phyloP scores from a whole-genome alignment of 2,113 vertebrate species.

The Bombycilla garrulus region DNA sequence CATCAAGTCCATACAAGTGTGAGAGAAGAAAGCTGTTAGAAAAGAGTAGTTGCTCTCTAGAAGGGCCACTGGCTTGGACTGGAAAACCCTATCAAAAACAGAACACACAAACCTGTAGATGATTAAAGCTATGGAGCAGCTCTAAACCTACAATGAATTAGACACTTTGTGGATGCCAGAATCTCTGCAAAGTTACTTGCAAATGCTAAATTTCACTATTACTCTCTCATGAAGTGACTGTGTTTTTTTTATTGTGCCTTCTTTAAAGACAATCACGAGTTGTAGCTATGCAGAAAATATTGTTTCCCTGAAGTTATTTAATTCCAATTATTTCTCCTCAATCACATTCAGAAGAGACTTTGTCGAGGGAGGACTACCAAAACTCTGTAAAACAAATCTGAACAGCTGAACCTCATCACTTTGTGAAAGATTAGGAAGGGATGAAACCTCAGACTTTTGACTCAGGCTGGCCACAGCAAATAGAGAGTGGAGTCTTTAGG shows the following conservation, averaged over 20 bases:
- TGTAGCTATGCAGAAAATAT: not conserved
- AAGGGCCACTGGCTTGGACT: not conserved
- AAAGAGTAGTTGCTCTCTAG: not conserved
- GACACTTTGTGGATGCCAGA: not conserved
- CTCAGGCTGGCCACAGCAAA: conserved; percentile 27
- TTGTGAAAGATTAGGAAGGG: not conserved
- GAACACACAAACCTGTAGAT: not conserved
- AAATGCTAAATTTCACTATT: not conserved
- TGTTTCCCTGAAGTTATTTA: not conserved
- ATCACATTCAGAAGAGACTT: not conserved
- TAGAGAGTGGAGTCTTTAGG: not conserved
- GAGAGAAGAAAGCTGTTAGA: not conserved
- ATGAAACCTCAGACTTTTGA: not conserved
- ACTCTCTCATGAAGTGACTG: not conserved
- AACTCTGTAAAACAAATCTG: conserved; percentile 2
- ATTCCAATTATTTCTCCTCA: not conserved
- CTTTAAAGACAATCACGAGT: not conserved
- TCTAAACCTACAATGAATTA: not conserved
- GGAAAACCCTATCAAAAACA: not conserved
- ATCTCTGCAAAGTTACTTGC: not conserved
- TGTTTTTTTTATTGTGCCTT: not conserved
- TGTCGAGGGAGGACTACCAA: not conserved
- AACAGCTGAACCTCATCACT: conserved; percentile 34
- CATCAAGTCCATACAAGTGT: not conserved
- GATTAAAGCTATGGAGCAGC: not conserved